Evolutionary conservation across 2,113 vertebrate species (phyloP).

Genomic region (Actinemys pallida): DNA sequence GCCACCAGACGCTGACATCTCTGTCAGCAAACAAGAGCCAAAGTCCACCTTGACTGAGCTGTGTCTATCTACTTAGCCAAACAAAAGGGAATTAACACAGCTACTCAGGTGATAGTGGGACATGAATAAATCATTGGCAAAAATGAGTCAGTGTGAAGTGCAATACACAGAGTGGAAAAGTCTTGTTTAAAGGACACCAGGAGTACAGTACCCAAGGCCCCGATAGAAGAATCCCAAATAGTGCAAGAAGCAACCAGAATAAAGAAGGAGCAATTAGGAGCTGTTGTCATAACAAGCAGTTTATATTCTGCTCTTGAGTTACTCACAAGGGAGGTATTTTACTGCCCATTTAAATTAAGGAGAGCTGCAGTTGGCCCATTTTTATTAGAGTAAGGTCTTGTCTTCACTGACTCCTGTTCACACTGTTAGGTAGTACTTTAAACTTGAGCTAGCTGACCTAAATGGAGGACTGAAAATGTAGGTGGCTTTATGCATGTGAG

Average conservation of each 20-base stretch:
- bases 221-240: rapidly evolving
- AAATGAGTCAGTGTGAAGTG: background rate
- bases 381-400: background rate
- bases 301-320: background rate
- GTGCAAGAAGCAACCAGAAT: background rate
- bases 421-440: background rate
- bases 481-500: background rate
- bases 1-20: background rate
- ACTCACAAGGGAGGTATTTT: background rate
- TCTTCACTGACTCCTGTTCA: background rate
- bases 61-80: background rate
- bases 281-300: background rate
- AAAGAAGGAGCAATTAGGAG: background rate
- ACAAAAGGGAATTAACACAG: background rate
- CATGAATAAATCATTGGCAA: background rate
- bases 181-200: background rate
- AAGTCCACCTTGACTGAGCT: background rate
- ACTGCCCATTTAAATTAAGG: background rate
- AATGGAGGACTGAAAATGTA: background rate
- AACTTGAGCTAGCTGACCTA: background rate
- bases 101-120: background rate
- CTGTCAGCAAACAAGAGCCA: background rate
- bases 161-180: background rate
- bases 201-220: background rate
- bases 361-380: background rate